Base-by-base conservation (phyloP, 1,140 invertebrate species). In the Bursaphelenchus mucronatus region DNA sequence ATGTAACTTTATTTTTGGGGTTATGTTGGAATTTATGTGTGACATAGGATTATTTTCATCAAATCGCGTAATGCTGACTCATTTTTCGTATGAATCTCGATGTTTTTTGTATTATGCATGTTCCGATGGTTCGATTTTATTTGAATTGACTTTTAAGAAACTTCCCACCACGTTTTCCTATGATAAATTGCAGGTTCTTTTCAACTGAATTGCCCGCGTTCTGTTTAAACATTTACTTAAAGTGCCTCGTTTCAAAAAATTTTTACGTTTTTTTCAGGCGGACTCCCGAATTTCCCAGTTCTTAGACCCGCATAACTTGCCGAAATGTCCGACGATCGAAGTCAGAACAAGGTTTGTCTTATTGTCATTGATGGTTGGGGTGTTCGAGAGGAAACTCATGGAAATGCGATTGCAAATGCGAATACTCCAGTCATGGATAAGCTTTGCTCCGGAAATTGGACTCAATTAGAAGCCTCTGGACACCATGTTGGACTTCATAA, bases 351-450 rank as follows among this genome's bases (percentile, higher is more conserved):
- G 61, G 83, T 84, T 21, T 84, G 83, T 63, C 67, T 83, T 4
- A 80, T 83, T 63, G 83, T 83, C n/a, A 83, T 83, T 59, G 83
- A 83, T 64, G 83, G 83, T 11, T 83, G 83, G 83, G 83, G 83
- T 13, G 57, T 84, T 21, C 78, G 79, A 5, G 73, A 78, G 1
- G 82, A 83, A 15, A 67, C 59, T 10, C 73, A 82, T 63, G 74
- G 83, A 10, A 83, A 83, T 71, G 83, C 83, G 9, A 84, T 83
- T 61, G 45, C 62, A 4, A 71, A 82, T 65, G 83, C 83, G 1
- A 71, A 82, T 39, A 84, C 83, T 8, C 83, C 83, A 8, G 80
- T 84, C 3, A 84, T 83, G 83, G 78, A 81, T 54, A 61, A 68
- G 17, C 64, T 83, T 0, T 73, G 80, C n/a, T 71, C 73, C 8